Conservation (phyloP, 2,113 vertebrate species). For the Protomyctophum bolini region DNA sequence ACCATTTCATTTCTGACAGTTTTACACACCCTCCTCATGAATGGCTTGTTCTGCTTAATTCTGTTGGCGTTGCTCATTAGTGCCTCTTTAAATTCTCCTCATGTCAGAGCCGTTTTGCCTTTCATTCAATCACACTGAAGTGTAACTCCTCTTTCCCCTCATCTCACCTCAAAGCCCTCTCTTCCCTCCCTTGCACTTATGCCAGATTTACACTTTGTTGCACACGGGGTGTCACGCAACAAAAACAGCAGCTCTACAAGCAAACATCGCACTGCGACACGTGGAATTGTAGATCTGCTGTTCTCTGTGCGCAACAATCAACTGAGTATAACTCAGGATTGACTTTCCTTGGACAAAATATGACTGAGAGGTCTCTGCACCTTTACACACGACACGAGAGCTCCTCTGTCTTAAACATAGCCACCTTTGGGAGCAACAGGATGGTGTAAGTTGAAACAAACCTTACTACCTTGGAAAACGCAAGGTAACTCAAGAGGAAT, state of each 20-base stretch:
- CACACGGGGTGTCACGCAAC: too few species aligned
- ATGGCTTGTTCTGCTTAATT: constrained; percentile 57
- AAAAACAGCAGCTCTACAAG: neutral
- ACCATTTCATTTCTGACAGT: constrained; percentile 9
- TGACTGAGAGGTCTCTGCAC: too few species aligned
- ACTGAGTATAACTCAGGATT: too few species aligned
- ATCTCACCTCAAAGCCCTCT: neutral
- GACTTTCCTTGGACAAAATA: too few species aligned
- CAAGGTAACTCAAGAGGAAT: too few species aligned
- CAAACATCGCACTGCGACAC: neutral
- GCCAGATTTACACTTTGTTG: neutral
- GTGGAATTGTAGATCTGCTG: too few species aligned
- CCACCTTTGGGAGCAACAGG: too few species aligned
- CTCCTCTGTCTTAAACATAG: too few species aligned
- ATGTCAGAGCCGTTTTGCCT: neutral
- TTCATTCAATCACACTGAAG: too few species aligned
- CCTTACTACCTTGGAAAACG: too few species aligned
- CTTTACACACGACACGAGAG: too few species aligned
- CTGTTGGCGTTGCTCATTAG: constrained; percentile 38
- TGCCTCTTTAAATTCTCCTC: constrained; percentile 6
- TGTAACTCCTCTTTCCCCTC: neutral
- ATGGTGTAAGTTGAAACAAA: too few species aligned
- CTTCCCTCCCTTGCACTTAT: neutral
- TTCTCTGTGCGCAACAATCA: neutral
- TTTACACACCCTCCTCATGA: constrained; percentile 29